Evolutionary conservation across 2,113 vertebrate species (phyloP).

Genomic region (Cinclus cinclus): DNA sequence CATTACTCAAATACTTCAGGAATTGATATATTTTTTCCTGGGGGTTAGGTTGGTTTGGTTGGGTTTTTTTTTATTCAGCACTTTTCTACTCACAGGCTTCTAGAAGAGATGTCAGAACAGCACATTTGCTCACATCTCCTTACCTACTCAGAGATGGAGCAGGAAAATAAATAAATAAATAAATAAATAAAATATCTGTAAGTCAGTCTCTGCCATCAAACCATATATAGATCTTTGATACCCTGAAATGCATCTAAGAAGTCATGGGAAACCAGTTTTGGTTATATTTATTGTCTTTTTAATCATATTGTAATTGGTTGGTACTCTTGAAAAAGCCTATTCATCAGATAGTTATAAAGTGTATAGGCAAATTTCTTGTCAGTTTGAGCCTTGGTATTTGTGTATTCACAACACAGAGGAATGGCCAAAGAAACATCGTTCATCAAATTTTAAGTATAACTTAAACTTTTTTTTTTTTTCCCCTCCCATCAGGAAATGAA

Average conservation of each 20-base stretch:
- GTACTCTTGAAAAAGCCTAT: background rate
- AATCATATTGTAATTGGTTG: background rate
- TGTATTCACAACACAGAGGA: background rate
- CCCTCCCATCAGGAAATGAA: background rate
- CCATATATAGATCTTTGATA: background rate
- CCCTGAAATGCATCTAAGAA: background rate
- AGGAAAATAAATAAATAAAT: background rate
- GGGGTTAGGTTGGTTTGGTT: rapidly evolving
- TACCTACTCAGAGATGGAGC: background rate
- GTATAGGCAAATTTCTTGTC: background rate
- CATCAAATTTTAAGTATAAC: background rate
- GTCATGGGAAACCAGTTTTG: background rate
- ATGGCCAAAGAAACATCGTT: background rate
- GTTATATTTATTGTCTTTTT: background rate
- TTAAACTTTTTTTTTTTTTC: too few species aligned
- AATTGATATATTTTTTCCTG: background rate
- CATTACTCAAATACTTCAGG: background rate
- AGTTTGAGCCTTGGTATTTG: background rate
- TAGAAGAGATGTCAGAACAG: background rate
- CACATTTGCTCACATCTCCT: background rate
- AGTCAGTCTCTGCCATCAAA: background rate
- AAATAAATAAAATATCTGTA: background rate
- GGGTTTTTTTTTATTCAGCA: background rate
- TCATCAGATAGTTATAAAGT: background rate
- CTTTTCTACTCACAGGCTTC: background rate